Percentiles rank a stretch among this genome's conserved stretches.
Evolutionary conservation across 2,888 invertebrate genomes (phyloP).

Genomic region (Pristionchus mayeri): DNA sequence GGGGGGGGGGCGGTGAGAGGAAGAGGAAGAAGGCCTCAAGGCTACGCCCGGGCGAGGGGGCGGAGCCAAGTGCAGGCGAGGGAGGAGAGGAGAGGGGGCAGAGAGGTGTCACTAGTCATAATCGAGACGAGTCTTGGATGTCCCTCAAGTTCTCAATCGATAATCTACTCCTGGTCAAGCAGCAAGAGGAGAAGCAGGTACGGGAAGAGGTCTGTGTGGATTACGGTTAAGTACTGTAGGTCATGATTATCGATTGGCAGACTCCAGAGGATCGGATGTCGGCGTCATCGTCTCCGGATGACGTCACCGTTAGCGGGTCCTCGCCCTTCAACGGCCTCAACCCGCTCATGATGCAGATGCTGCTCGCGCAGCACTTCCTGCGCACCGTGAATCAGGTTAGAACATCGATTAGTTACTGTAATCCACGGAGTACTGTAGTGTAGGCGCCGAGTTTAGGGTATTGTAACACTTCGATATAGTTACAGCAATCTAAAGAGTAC

Average conservation of each 20-base stretch:
- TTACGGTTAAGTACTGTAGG: slow-evolving; percentile 1
- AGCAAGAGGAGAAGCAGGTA: background rate
- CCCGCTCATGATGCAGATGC: background rate
- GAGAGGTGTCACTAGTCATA: slow-evolving; percentile 44
- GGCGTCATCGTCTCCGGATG: background rate
- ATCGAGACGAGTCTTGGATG: slow-evolving; percentile 4
- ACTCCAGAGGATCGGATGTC: background rate
- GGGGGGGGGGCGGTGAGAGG: background rate
- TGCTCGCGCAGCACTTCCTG: slow-evolving; percentile 2
- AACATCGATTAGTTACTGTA: background rate
- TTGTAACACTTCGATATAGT: too few species aligned
- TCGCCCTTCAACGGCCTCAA: background rate
- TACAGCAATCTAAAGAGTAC: too few species aligned
- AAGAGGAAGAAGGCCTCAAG: too few species aligned
- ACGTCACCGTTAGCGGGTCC: background rate
- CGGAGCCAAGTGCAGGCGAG: background rate
- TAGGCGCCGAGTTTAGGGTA: too few species aligned
- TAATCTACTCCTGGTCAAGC: slow-evolving; percentile 40
- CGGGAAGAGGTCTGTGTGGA: background rate
- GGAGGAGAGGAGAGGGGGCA: background rate
- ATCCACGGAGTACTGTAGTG: background rate
- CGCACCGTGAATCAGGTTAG: slow-evolving; percentile 5
- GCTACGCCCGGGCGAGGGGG: slow-evolving; percentile 10
- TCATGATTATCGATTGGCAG: background rate
- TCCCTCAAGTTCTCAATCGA: slow-evolving; percentile 48